Percentiles rank a stretch among this genome's conserved stretches.
phyloP scores from a whole-genome alignment of 2,888 invertebrate genomes.

The Bellardia pandia region DNA sequence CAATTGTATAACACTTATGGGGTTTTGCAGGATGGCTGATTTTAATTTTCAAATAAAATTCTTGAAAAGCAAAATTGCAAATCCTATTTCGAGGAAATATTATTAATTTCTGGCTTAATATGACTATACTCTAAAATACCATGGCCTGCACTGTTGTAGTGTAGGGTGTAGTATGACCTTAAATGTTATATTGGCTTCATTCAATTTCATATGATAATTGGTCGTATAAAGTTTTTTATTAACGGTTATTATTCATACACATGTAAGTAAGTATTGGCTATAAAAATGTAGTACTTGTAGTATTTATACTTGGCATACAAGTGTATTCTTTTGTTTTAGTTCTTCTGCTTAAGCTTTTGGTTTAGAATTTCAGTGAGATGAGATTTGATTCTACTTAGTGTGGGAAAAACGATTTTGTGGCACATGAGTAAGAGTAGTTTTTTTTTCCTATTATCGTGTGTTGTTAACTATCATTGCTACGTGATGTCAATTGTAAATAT shows the following conservation, averaged over 20 bases:
- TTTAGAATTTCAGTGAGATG: conserved; percentile 37
- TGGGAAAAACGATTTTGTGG: conserved; percentile 62
- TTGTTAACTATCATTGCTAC: conserved; percentile 55
- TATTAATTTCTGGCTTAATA: no score
- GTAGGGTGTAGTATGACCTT: conserved; percentile 5
- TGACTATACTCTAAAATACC: no score
- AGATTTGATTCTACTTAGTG: conserved; percentile 29
- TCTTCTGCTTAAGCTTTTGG: conserved; percentile 10
- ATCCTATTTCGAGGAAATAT: no score
- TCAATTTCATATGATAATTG: conserved; percentile 45
- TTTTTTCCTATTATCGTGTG: conserved; percentile 37
- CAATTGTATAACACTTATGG: no score
- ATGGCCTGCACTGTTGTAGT: neutral
- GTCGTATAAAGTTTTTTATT: conserved; percentile 36
- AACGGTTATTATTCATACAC: conserved; percentile 45
- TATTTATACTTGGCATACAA: conserved; percentile 8
- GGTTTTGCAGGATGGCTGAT: no score
- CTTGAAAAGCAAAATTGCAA: no score
- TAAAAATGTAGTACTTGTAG: conserved; percentile 21
- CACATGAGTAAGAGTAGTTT: conserved; percentile 13
- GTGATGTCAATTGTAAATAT: conserved; percentile 67
- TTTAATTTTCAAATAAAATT: no score
- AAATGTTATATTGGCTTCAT: conserved; percentile 27
- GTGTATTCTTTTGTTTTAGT: conserved; percentile 21
- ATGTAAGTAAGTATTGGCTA: neutral